These are phyloP conservation scores for Lacerta bilineata DNA, from an alignment of 2,797 vertebrate genomes.

Conservation along the genomic window DNA sequence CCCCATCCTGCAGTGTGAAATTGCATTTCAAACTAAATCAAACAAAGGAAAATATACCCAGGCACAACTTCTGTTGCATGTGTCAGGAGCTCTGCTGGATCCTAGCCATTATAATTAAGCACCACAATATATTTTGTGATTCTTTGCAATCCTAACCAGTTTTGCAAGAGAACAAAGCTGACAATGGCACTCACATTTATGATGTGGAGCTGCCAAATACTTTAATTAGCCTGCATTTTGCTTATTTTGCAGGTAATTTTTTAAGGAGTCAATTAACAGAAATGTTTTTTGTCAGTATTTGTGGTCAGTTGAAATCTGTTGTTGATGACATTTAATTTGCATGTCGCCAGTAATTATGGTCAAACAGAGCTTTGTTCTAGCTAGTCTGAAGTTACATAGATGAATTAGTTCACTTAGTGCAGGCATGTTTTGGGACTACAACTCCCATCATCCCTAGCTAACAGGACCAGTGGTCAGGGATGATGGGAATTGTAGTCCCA, in stretches of 20 bases:
- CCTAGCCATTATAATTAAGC: neutral
- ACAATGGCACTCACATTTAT: neutral
- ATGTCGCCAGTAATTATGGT: neutral
- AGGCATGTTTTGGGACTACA: too few relatives aligned
- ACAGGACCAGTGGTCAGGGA: too few relatives aligned
- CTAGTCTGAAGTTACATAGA: neutral
- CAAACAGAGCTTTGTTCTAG: neutral
- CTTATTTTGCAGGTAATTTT: neutral
- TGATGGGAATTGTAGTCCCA: too few relatives aligned
- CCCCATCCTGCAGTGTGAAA: neutral
- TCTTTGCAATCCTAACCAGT: neutral
- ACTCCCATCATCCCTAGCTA: too few relatives aligned
- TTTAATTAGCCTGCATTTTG: neutral
- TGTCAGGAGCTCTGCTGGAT: neutral
- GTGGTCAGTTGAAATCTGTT: neutral
- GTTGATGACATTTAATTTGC: neutral
- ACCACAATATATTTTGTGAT: neutral
- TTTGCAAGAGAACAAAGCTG: neutral
- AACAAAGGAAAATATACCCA: neutral
- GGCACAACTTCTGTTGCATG: neutral
- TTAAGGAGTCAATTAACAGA: neutral
- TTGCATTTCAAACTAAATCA: neutral
- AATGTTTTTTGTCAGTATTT: neutral
- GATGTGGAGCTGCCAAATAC: neutral
- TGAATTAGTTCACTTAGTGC: too few relatives aligned